phyloP scores from a whole-genome alignment of 2,113 vertebrate genomes.

The Cyanocitta stelleri region DNA sequence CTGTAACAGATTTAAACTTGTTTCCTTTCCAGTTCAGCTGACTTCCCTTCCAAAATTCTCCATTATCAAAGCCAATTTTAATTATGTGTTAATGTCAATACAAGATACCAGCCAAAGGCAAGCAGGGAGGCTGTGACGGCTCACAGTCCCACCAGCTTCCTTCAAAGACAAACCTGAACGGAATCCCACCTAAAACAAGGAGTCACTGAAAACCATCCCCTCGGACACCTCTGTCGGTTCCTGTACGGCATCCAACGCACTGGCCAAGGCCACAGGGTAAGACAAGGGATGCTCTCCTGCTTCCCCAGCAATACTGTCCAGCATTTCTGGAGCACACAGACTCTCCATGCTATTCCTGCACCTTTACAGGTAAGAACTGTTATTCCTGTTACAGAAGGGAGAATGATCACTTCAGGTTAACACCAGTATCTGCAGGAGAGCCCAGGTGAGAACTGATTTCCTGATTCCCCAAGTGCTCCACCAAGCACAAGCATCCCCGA shows the following conservation, averaged over 20 bases:
- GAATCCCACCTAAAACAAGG: background rate
- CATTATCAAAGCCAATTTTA: background rate
- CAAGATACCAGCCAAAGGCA: background rate
- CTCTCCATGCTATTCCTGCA: background rate
- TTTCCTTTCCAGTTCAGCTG: background rate
- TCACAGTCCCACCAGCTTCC: background rate
- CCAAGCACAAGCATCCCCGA: background rate
- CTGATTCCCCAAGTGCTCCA: background rate
- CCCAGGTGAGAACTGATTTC: background rate
- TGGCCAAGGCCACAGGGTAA: background rate
- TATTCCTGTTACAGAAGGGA: fast-evolving
- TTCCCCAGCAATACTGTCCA: background rate
- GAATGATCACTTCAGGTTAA: fast-evolving
- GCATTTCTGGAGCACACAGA: background rate
- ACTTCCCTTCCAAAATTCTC: background rate
- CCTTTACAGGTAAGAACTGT: background rate
- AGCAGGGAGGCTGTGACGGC: background rate
- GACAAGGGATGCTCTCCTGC: fast-evolving
- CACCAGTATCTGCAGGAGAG: background rate
- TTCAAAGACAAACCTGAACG: fast-evolving
- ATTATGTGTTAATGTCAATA: background rate
- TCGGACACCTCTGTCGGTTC: fast-evolving
- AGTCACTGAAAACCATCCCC: background rate
- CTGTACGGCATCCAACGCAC: fast-evolving
- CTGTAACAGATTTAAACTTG: background rate